phyloP scores from a whole-genome alignment of 2,113 vertebrate species.

The Sander vitreus region DNA sequence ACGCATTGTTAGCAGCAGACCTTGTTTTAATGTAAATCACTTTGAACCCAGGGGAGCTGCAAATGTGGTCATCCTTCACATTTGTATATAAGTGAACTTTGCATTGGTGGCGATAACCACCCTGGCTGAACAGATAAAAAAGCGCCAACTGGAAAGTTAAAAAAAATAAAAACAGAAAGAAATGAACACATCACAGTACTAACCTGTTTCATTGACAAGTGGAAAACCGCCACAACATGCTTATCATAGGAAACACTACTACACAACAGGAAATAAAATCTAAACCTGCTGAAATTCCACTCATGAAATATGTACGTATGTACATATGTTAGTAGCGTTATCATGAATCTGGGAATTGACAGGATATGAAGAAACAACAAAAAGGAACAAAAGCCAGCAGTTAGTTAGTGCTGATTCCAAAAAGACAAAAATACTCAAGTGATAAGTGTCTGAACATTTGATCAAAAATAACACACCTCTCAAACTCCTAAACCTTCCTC shows the following conservation, averaged over 20 bases:
- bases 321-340: background rate
- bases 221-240: background rate
- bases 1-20: constrained; percentile 46
- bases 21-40: constrained; percentile 28
- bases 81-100: background rate
- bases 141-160: background rate
- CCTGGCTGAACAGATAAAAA: background rate
- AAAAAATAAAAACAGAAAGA: background rate
- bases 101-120: background rate
- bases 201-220: too few species aligned
- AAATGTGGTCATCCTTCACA: background rate
- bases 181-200: too few species aligned
- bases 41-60: background rate
- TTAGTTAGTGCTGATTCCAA: background rate
- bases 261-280: background rate
- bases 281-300: background rate
- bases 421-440: background rate
- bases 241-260: background rate
- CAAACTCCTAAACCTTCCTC: background rate
- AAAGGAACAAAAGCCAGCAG: background rate
- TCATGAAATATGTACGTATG: too few species aligned
- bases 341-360: background rate
- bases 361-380: background rate
- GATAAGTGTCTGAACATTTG: background rate
- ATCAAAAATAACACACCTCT: background rate